phyloP scores from a whole-genome alignment of 2,888 invertebrate species.

The Aspidapion aeneum region DNA sequence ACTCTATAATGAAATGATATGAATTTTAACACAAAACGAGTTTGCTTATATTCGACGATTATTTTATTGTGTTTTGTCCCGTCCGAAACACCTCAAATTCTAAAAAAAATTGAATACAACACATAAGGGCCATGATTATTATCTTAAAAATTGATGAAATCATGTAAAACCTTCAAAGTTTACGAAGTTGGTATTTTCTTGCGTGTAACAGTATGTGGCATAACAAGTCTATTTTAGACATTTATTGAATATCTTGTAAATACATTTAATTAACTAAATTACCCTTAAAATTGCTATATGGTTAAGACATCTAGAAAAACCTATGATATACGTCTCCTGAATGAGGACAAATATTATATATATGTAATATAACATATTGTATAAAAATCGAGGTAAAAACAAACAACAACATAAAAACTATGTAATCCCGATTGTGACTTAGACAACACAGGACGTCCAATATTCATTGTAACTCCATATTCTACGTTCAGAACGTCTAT shows the following conservation, averaged over 20 bases:
- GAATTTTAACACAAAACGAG: background rate
- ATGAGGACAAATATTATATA: background rate
- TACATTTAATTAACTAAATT: background rate
- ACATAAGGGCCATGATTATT: background rate
- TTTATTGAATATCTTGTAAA: background rate
- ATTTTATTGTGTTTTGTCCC: background rate
- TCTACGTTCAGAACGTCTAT: too few species aligned
- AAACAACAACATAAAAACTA: too few species aligned
- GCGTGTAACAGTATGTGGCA: background rate
- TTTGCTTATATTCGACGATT: background rate
- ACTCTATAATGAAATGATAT: background rate
- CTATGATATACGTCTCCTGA: background rate
- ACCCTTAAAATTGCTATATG: background rate
- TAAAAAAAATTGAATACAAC: background rate
- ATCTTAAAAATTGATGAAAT: background rate
- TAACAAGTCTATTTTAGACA: background rate
- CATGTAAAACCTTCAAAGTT: background rate
- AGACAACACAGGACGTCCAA: too few species aligned
- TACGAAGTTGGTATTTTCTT: background rate
- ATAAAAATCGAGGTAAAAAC: too few species aligned
- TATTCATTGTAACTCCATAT: too few species aligned
- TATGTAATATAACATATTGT: too few species aligned
- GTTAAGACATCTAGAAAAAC: background rate
- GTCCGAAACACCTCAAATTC: background rate
- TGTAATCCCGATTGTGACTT: too few species aligned